phyloP scores from a whole-genome alignment of 2,797 vertebrate genomes.

The Anisognathus igniventris region DNA sequence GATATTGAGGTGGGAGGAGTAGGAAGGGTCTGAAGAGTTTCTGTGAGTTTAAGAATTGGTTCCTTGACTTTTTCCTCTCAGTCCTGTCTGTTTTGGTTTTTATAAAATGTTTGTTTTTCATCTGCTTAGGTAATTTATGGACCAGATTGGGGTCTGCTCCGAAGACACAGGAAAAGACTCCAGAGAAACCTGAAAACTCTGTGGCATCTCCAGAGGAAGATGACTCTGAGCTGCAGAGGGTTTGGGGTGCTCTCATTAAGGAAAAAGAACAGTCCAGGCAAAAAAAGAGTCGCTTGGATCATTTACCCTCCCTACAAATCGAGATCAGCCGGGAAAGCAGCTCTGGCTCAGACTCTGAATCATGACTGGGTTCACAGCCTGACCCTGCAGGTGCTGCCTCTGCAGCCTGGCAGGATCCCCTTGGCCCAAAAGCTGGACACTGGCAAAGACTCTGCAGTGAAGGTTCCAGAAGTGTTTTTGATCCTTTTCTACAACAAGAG shows the following conservation, averaged over 20 bases:
- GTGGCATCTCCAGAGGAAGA: conserved; percentile 81
- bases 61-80: background rate
- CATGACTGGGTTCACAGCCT: conserved; percentile 72
- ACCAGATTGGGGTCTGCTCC: conserved; percentile 86
- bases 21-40: background rate
- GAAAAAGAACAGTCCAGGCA: conserved; percentile 89
- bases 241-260: conserved; percentile 97
- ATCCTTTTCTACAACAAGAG: conserved; percentile 21
- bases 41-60: background rate
- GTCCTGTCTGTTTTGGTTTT: background rate
- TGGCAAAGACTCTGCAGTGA: conserved; percentile 55
- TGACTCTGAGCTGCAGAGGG: conserved; percentile 89
- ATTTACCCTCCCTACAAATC: conserved; percentile 94
- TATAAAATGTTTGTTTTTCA: background rate
- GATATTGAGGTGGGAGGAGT: background rate
- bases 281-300: conserved; percentile 95
- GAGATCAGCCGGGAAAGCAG: conserved; percentile 98
- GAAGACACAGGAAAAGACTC: conserved; percentile 70
- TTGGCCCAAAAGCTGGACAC: conserved; percentile 18
- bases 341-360: conserved; percentile 89
- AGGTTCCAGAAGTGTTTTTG: conserved; percentile 25
- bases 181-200: conserved; percentile 70
- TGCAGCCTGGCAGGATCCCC: conserved; percentile 35
- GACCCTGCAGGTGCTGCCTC: background rate
- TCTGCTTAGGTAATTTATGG: conserved; percentile 85